Evolutionary conservation across 2,888 invertebrate genomes (phyloP).

Genomic region (Gandaritis pyraliata): DNA sequence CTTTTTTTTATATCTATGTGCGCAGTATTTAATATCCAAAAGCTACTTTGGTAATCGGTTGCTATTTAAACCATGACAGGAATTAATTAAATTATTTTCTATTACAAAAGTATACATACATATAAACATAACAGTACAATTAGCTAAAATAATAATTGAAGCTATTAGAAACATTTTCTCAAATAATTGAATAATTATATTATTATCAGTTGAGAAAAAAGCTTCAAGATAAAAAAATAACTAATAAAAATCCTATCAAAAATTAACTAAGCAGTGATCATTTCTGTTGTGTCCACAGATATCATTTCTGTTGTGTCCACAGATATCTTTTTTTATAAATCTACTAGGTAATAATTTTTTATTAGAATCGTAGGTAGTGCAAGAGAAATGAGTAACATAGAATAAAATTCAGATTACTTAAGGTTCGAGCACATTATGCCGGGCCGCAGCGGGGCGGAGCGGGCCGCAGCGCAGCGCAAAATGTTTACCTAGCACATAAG

Average conservation of each 20-base stretch:
- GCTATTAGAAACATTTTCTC: slow-evolving; percentile 12
- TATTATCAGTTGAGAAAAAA: slow-evolving; percentile 16
- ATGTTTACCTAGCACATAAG: no score
- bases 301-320: not conserved
- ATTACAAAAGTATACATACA: slow-evolving; percentile 22
- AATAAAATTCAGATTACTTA: no score
- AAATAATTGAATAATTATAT: slow-evolving; percentile 14
- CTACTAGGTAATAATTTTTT: no score
- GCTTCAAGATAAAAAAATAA: slow-evolving; percentile 22
- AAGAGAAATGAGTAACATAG: no score
- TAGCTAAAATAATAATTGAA: slow-evolving; percentile 12
- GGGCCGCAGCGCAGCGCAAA: no score
- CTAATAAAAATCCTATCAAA: slow-evolving; percentile 42
- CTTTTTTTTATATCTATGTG: slow-evolving; percentile 22
- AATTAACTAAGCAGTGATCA: slow-evolving; percentile 41
- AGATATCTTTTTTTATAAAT: no score
- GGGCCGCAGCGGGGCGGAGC: no score
- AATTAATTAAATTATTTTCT: slow-evolving; percentile 4
- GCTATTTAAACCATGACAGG: slow-evolving; percentile 14
- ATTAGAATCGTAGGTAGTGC: no score
- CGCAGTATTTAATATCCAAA: slow-evolving; percentile 24
- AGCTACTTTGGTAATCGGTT: slow-evolving; percentile 23
- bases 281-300: slow-evolving; percentile 24
- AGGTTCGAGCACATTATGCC: no score
- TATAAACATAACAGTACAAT: slow-evolving; percentile 8